Percentiles rank a stretch among this genome's conserved stretches.
Conservation (phyloP, 2,113 vertebrate genomes). For the Zosterops hypoxanthus region DNA sequence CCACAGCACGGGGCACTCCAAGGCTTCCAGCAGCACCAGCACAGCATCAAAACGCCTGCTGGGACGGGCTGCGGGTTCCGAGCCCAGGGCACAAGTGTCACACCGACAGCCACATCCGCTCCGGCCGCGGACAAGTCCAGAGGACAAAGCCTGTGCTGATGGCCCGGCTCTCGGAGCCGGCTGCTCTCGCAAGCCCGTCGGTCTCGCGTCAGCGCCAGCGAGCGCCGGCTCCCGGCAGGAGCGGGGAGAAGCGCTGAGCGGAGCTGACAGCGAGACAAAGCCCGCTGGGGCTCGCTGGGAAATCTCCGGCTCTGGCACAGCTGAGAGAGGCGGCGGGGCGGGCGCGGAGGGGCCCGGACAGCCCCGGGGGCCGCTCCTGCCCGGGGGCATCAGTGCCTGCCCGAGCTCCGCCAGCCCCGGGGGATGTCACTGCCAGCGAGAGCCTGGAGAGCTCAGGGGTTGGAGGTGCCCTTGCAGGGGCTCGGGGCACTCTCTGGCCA, state of each 20-base stretch:
- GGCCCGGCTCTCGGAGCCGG: background rate
- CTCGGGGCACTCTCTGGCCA: background rate
- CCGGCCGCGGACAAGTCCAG: background rate
- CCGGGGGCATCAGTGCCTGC: rapidly evolving
- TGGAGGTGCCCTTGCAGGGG: background rate
- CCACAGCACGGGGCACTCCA: rapidly evolving
- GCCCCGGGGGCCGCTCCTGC: background rate
- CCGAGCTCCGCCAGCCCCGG: background rate
- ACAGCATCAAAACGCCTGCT: background rate
- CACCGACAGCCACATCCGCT: background rate
- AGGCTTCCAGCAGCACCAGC: rapidly evolving
- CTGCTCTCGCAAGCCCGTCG: background rate
- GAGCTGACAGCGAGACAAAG: slow-evolving; percentile 29
- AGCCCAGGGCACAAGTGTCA: background rate
- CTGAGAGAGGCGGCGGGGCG: background rate
- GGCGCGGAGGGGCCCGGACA: rapidly evolving
- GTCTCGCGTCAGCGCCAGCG: background rate
- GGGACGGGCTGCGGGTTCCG: background rate
- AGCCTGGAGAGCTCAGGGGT: rapidly evolving
- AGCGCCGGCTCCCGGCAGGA: background rate
- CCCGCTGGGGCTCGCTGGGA: background rate
- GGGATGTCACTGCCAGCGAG: rapidly evolving
- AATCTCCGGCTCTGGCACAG: background rate
- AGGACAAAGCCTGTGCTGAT: background rate
- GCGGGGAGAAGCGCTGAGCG: background rate